Base-by-base conservation (phyloP, 2,797 vertebrate species). In the Enteromius radiatus region DNA sequence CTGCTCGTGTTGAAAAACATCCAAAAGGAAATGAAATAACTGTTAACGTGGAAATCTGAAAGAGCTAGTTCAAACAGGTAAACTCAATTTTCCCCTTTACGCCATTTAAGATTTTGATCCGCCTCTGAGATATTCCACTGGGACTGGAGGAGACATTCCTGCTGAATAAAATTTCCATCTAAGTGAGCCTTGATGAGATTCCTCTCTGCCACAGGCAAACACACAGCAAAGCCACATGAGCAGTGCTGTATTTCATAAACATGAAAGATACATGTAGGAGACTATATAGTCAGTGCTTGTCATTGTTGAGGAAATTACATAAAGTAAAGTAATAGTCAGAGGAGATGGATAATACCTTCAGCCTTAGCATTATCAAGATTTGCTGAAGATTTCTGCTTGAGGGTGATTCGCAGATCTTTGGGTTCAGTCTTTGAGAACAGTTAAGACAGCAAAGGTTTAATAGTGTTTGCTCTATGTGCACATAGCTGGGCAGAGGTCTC, bases 1-100 rank as follows among this genome's bases (percentile, higher is more conserved):
- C 94, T 89, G 94, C 94, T 95, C 94, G 93, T 92, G 91, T 93
- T 94, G 93, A 95, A 95, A 95, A 94, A 95, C 93, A 95, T 96
- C 94, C 93, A 94, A 92, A 90, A 93, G 95, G 95, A 96, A 96
- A 96, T 96, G 88, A 95, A 97, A 96, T 95, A 94, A 96, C 93
- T 92, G 91, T 92, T 94, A 93, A 95, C 93, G 91, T 94, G 93
- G 94, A 97, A 96, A 96, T 95, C 95, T 92, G 92, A 87, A 96
- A 76, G 86, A 63, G 91, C 90, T 91, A 91, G 93, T 94, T 95
- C 87, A 84, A 86, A 94, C 91, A 93, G 94, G 94, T 93, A 95
- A 94, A 92, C 89, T 92, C 69, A 90, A 95, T 91, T 95, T 95
- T 94, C 94, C 85, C 88, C 84, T 91, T 84, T 91, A 91, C 89